Percentiles rank a stretch among this genome's conserved stretches.
Evolutionary conservation across 2,113 vertebrate genomes (phyloP).

Genomic region (Chauna torquata): DNA sequence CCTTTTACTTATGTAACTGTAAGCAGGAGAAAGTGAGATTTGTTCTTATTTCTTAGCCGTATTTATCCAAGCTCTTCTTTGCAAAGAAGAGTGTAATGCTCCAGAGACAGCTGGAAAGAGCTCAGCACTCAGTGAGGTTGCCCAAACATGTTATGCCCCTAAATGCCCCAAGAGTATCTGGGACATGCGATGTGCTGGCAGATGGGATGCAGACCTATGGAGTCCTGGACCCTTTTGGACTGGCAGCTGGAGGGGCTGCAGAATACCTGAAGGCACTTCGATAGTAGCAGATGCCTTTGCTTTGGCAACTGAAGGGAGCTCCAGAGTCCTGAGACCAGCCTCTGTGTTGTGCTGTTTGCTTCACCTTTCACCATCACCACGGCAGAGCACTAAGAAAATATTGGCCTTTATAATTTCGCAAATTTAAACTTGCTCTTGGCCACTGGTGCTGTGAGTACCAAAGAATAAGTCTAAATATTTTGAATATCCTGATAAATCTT

Average conservation of each 20-base stretch:
- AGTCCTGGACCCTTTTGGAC: not conserved
- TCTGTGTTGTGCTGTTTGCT: not conserved
- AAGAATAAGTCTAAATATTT: constrained; percentile 7
- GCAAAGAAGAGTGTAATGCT: not conserved
- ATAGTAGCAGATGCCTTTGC: not conserved
- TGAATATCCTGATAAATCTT: not conserved
- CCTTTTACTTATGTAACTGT: not conserved
- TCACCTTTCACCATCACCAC: not conserved
- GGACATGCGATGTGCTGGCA: not conserved
- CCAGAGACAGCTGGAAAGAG: not conserved
- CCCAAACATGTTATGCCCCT: not conserved
- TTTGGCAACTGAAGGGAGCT: not conserved
- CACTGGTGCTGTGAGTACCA: not conserved
- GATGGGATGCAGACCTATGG: not conserved
- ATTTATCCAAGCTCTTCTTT: not conserved
- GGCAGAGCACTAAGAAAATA: not conserved
- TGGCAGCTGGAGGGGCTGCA: constrained; percentile 12
- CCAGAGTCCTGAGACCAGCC: not conserved
- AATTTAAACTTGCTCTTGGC: not conserved
- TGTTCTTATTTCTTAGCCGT: not conserved
- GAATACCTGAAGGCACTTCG: constrained; percentile 39
- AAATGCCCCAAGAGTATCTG: constrained; percentile 1
- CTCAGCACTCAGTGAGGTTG: not conserved
- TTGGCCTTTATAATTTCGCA: not conserved
- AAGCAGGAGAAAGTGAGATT: not conserved